Evolutionary conservation across 2,888 invertebrate genomes (phyloP), one percentile per base, ranked within the genome.

Genomic region (Volucella inflata): DNA sequence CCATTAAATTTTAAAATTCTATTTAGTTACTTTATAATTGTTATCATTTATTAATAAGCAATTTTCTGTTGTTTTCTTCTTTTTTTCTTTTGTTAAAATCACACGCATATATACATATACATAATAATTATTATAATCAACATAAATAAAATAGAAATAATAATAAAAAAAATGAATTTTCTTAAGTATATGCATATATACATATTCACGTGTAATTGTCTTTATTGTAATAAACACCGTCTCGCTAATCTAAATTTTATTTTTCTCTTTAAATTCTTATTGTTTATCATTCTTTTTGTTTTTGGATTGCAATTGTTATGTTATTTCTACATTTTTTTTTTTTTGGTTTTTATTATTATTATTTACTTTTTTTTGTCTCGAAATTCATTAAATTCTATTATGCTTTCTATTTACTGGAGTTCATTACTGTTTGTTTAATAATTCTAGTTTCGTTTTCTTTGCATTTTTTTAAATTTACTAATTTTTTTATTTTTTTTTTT

Each of bases 41-140:
- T 8, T 36, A 55, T 36, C 30, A 55, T 55, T 36, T 55, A 55
- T 55, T 12, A 36, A 30, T 30, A 30, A 30, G 30, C 30, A 30
- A 30, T 30, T 30, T 4, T n/a, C n/a, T n/a, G n/a, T 21, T 2
- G 50, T 60, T 50, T 21, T 60, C 1, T 62, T 40, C 10, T 57
- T n/a, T 70, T 50, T 40, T 50, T 90, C 91, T 92, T 92, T 93
- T 93, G 88, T 90, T 87, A 90, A 92, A 92, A 92, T 92, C 90
- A 89, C 89, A 72, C 91, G 93, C 93, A 90, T 92, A 93, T 93
- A 93, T 93, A 93, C 93, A 92, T 92, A 93, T 93, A 91, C 90
- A 90, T 91, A 40, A 44, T 59, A 16, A 40, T 14, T 38, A 2
- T 36, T 42, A 42, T 38, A 12, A 36, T 38, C 14, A 57, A 30